Conservation (phyloP, 2,888 invertebrate genomes). For the Odontothrips loti region DNA sequence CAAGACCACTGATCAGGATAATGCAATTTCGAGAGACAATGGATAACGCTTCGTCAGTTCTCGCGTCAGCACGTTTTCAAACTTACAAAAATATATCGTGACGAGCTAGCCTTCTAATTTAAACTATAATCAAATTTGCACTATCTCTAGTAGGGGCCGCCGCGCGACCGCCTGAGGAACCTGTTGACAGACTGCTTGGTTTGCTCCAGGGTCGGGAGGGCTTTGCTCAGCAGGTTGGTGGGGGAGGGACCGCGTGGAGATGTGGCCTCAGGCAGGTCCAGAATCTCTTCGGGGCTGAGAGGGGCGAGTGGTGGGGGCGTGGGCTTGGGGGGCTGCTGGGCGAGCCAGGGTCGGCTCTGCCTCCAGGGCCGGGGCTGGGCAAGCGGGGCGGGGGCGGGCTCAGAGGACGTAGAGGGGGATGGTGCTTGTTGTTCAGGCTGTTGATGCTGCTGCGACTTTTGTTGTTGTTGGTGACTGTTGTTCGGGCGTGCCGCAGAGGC, state of each 20-base stretch:
- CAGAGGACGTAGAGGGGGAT: background rate
- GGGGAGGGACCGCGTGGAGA: background rate
- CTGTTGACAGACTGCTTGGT: slow-evolving; percentile 24
- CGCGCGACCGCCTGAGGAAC: slow-evolving; percentile 7
- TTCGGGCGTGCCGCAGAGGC: background rate
- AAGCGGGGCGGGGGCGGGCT: background rate
- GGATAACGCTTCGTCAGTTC: too few relatives aligned
- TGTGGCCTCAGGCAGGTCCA: slow-evolving; percentile 6
- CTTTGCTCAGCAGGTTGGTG: slow-evolving; percentile 3
- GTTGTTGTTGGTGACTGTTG: background rate
- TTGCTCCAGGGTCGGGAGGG: slow-evolving; percentile 10
- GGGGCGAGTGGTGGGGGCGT: background rate
- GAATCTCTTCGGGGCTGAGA: background rate
- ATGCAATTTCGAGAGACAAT: too few relatives aligned
- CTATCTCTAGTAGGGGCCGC: background rate
- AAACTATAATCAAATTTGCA: background rate
- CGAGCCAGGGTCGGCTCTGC: background rate
- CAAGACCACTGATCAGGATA: too few relatives aligned
- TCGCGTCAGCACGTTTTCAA: too few relatives aligned
- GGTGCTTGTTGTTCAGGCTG: slow-evolving; percentile 3
- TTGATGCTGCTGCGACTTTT: background rate
- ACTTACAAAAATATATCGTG: too few relatives aligned
- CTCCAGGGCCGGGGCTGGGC: slow-evolving; percentile 5
- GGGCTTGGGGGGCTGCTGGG: slow-evolving; percentile 7
- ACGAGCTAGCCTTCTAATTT: too few relatives aligned